Evolutionary conservation across 2,888 invertebrate genomes (phyloP), one percentile per base, ranked within the genome.

Genomic region (Carcina quercana): DNA sequence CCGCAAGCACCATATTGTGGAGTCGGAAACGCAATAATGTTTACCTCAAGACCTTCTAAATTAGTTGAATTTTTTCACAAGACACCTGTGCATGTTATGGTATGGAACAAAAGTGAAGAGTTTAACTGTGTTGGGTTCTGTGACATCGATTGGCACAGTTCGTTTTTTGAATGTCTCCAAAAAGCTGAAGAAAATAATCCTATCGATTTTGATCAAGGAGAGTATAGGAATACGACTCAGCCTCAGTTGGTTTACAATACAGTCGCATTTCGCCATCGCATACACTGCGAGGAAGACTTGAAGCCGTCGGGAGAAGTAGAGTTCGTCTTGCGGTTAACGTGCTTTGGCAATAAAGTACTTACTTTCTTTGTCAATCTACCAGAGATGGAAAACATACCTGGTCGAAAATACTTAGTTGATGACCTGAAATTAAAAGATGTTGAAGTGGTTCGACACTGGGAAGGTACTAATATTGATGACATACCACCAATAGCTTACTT

Each of bases 1-100:
- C 83, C 83, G 3, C 76, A 79, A 43, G 78, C 80, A 11, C 83
- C 83, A 1, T 82, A 62, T 33, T 80, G 80, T 40, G 82, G 83
- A 1, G 83, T 83, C 0, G 83, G 83, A 1, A 83, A 82, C 36
- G 56, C 75, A 1, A 59, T 78, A 2, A 72, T 78, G 63, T 83
- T 83, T 38, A 34, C 80, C 31, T 78, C 76, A 1, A 61, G 82
- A 42, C 82, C 83, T 13, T 69, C 73, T 0, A 72, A 67, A 46
- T 49, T 83, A 28, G 70, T 70, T 43, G 79, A 82, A 36, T 42
- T 68, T 0, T 51, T 83, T 22, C 56, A 43, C 33, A 67, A 74
- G 34, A 79, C 82, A 13, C 82, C 82, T 1, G 66, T 83, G 27
- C 66, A 71, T 27, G 63, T 83, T 4, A 72, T 78, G 6, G 82